Conservation (phyloP, 2,888 invertebrate species). For the Chrysolina haemoptera region DNA sequence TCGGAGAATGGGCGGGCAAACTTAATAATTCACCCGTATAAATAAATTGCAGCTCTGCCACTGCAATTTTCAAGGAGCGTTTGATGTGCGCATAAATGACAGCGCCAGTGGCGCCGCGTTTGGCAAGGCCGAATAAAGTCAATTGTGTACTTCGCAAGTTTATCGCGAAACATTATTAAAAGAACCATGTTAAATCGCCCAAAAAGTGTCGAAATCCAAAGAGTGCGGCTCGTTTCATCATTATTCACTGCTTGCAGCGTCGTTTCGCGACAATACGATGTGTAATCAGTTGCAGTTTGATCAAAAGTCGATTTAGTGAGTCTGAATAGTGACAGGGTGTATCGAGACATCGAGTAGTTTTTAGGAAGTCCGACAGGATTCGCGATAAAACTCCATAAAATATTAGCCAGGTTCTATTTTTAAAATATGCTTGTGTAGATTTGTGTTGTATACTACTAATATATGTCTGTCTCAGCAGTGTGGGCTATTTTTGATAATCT, state of each 20-base stretch:
- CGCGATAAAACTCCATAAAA: slow-evolving; percentile 63
- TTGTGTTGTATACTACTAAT: slow-evolving; percentile 67
- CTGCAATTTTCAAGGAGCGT: slow-evolving; percentile 37
- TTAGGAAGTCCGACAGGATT: slow-evolving; percentile 67
- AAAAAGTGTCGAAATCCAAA: slow-evolving; percentile 37
- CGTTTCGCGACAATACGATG: slow-evolving; percentile 31
- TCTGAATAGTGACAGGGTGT: slow-evolving; percentile 69
- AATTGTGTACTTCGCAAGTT: slow-evolving; percentile 49
- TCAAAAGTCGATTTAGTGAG: slow-evolving; percentile 64
- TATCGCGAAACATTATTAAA: slow-evolving; percentile 40
- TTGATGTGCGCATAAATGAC: slow-evolving; percentile 55
- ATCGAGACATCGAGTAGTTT: slow-evolving; percentile 70
- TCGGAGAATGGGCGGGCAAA: neutral
- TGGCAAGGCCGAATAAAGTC: slow-evolving; percentile 48
- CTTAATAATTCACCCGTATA: neutral
- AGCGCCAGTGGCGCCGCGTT: slow-evolving; percentile 57
- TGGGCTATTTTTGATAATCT: slow-evolving; percentile 68
- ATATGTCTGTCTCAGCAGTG: slow-evolving; percentile 66
- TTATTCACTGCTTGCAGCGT: slow-evolving; percentile 20
- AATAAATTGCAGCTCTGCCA: slow-evolving; percentile 14
- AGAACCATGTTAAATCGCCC: slow-evolving; percentile 38
- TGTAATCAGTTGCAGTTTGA: slow-evolving; percentile 43
- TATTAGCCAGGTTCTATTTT: slow-evolving; percentile 69
- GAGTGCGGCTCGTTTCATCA: slow-evolving; percentile 33
- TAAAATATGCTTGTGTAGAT: slow-evolving; percentile 64